A percentile compares a stretch with the other conserved stretches of the same genome.
Conservation (phyloP, 1,140 invertebrate species). For the Drosophila sturtevanti region DNA sequence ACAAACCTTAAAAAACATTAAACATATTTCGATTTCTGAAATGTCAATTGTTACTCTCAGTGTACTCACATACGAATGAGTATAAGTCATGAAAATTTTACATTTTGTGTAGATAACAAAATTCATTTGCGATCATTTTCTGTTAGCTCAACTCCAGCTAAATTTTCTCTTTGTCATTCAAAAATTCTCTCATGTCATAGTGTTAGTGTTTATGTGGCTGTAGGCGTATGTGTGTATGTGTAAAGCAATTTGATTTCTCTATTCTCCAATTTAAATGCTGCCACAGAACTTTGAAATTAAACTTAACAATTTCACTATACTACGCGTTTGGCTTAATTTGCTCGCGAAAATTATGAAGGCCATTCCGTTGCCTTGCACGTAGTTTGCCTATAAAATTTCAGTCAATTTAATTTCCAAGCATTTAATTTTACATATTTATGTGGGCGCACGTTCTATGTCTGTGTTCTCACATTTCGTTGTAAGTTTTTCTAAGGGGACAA, state of each 20-base stretch:
- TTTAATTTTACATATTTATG: constrained; percentile 33
- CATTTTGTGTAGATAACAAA: constrained; percentile 11
- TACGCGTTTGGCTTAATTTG: constrained; percentile 2
- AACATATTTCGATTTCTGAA: too few relatives aligned
- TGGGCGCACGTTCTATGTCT: constrained; percentile 6
- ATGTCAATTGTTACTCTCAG: not conserved
- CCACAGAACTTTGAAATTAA: constrained; percentile 14
- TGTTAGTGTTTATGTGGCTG: not conserved
- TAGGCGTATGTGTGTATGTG: not conserved
- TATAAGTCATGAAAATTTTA: not conserved
- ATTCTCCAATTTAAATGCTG: constrained; percentile 6
- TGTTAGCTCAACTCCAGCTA: not conserved
- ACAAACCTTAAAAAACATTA: too few relatives aligned
- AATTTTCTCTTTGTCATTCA: constrained; percentile 4
- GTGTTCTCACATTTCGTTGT: constrained; percentile 11
- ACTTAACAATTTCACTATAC: constrained; percentile 3
- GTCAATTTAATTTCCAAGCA: constrained; percentile 26
- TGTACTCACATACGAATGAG: not conserved
- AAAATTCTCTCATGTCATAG: not conserved
- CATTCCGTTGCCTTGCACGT: constrained; percentile 21
- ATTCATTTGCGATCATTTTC: constrained; percentile 27
- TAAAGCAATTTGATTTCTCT: not conserved
- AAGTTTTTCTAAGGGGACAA: constrained; percentile 7
- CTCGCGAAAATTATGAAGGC: constrained; percentile 17
- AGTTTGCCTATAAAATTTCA: constrained; percentile 30